Evolutionary conservation across 37 sponge, comb jelly and placozoan species (phyloP).

Genomic region (Chondrilla cf. caribensis): DNA sequence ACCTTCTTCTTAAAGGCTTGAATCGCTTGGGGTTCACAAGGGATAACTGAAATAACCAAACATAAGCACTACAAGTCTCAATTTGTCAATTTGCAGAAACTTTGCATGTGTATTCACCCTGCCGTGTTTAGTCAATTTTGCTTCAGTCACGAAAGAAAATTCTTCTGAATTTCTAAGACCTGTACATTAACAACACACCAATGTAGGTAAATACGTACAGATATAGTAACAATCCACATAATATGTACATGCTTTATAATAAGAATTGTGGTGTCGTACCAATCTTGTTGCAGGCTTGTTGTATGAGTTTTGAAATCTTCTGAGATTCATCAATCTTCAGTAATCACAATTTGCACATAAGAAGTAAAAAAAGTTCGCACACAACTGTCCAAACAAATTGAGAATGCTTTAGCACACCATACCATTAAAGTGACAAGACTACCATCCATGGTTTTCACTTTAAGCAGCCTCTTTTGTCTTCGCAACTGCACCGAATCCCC

Average conservation of each 20-base stretch:
- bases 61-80: too few species aligned
- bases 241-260: too few species aligned
- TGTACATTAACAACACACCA: background rate
- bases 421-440: background rate
- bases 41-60: too few species aligned
- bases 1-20: too few species aligned
- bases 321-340: slow-evolving; percentile 5
- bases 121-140: background rate
- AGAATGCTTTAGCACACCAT: too few species aligned
- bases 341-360: background rate
- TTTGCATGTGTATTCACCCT: background rate
- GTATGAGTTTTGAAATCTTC: background rate
- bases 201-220: background rate
- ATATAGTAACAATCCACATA: too few species aligned
- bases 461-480: background rate
- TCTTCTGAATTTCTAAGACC: slow-evolving; percentile 16
- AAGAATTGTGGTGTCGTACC: too few species aligned
- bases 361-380: too few species aligned
- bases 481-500: background rate
- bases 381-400: too few species aligned
- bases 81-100: too few species aligned
- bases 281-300: background rate
- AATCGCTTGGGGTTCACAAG: too few species aligned
- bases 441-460: background rate
- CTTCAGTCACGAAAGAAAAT: slow-evolving; percentile 21